Evolutionary conservation across 2,888 invertebrate genomes (phyloP).

Genomic region (Dynastes grantii): DNA sequence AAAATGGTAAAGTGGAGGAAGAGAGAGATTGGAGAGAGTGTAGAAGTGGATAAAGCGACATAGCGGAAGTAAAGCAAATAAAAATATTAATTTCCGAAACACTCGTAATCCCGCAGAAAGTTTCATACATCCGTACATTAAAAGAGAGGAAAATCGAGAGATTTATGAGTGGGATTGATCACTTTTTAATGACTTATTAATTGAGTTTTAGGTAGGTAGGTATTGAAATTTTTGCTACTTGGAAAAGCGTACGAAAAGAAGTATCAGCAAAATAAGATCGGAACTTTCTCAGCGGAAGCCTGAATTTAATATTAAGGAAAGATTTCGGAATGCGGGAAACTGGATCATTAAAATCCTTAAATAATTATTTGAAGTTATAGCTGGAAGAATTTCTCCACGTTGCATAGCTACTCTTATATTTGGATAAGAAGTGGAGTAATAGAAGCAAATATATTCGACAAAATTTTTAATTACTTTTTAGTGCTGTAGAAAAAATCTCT

Average conservation of each 20-base stretch:
- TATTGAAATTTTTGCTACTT: constrained; percentile 29
- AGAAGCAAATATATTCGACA: no score
- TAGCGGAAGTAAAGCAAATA: constrained; percentile 16
- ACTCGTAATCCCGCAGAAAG: neutral
- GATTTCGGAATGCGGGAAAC: neutral
- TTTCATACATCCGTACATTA: constrained; percentile 14
- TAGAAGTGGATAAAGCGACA: constrained; percentile 11
- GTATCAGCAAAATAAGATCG: constrained; percentile 4
- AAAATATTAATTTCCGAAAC: constrained; percentile 32
- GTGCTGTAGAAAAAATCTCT: no score
- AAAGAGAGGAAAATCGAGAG: constrained; percentile 17
- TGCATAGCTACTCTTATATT: neutral
- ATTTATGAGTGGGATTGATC: constrained; percentile 34
- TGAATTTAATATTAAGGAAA: constrained; percentile 9
- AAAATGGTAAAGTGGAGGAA: constrained; percentile 6
- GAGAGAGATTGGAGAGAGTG: no score
- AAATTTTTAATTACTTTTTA: no score
- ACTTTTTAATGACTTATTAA: constrained; percentile 44
- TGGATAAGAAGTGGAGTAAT: neutral
- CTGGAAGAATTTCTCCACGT: neutral
- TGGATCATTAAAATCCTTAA: constrained; percentile 7
- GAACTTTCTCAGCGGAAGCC: neutral
- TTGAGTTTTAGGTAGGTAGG: constrained; percentile 24
- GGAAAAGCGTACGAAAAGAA: constrained; percentile 19
- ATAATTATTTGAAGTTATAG: neutral